phyloP scores from a whole-genome alignment of 2,888 invertebrate species.

The Lepetodrilus schrolli region DNA sequence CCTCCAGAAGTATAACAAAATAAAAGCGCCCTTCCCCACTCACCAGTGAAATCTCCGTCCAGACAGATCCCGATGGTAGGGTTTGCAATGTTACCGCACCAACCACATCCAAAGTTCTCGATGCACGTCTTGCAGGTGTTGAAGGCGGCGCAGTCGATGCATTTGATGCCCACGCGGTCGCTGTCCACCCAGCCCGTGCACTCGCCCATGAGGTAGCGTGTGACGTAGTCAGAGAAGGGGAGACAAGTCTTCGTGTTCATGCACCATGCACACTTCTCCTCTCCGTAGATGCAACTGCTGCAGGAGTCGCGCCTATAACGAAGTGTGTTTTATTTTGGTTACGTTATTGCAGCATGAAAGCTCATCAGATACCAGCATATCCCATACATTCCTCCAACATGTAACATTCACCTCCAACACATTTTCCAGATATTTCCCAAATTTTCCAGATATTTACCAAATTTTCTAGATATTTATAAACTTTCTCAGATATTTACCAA shows the following conservation, averaged over 20 bases:
- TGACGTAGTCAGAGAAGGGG: constrained; percentile 95
- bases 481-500: too few relatives aligned
- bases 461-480: too few relatives aligned
- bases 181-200: constrained; percentile 93
- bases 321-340: too few relatives aligned
- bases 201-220: constrained; percentile 93
- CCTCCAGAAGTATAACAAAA: too few relatives aligned
- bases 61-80: constrained; percentile 84
- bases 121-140: constrained; percentile 79
- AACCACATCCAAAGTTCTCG: constrained; percentile 90
- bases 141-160: constrained; percentile 67
- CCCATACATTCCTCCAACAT: too few relatives aligned
- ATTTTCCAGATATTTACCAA: too few relatives aligned
- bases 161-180: constrained; percentile 55
- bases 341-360: too few relatives aligned
- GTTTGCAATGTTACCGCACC: constrained; percentile 92
- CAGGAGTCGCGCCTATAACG: constrained; percentile 67
- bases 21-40: background rate
- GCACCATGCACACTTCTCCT: constrained; percentile 95
- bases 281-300: constrained; percentile 84
- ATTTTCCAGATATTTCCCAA: too few relatives aligned
- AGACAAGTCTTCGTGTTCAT: constrained; percentile 92
- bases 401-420: too few relatives aligned
- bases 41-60: constrained; percentile 72
- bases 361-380: too few relatives aligned